Conservation (phyloP, 2,113 vertebrate species). For the Isichthys henryi region DNA sequence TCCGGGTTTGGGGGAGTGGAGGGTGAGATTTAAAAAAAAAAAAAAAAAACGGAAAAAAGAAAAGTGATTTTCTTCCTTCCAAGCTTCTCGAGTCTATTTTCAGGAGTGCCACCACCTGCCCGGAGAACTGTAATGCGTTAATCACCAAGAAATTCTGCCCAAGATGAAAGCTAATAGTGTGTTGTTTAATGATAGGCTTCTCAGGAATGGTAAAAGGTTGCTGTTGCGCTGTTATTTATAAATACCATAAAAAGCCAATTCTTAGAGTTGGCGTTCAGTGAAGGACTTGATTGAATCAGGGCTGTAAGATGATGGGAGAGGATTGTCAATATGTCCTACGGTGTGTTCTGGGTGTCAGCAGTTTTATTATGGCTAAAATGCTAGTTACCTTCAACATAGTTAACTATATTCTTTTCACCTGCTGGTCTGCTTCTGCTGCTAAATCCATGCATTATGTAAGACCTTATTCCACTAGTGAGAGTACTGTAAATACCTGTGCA, state of each 20-base stretch:
- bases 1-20: neutral
- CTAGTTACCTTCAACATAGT: neutral
- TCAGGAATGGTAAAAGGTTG: neutral
- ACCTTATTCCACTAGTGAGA: neutral
- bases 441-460: neutral
- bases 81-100: constrained; percentile 19
- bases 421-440: neutral
- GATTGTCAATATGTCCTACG: neutral
- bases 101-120: constrained; percentile 18
- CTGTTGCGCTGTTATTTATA: constrained; percentile 6
- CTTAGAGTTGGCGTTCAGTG: neutral
- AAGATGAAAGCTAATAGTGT: neutral
- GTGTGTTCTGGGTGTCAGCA: neutral
- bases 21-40: neutral
- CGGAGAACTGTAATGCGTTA: neutral
- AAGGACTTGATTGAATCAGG: neutral
- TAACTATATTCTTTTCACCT: neutral
- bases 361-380: neutral
- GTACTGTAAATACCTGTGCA: neutral
- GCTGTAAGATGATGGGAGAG: neutral
- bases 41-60: neutral
- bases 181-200: neutral
- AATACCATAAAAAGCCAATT: neutral
- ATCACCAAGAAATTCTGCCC: constrained; percentile 19
- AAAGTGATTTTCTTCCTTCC: constrained; percentile 17